Conservation (phyloP, 2,888 invertebrate genomes). For the Listrodromus nycthemerus region DNA sequence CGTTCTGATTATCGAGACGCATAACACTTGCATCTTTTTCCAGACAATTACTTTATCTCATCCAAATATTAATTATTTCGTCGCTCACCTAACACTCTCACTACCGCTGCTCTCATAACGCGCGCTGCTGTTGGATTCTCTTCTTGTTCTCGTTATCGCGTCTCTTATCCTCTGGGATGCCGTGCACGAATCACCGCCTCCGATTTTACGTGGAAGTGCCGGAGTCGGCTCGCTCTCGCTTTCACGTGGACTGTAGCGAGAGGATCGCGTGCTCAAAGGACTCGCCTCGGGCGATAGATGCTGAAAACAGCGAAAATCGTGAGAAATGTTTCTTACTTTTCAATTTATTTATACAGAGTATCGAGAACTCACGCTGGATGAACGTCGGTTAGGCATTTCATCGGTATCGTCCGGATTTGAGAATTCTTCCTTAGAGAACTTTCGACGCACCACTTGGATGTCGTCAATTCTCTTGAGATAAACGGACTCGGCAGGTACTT, state of each 20-base stretch:
- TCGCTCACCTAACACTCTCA: slow-evolving; percentile 80
- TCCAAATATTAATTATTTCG: neutral
- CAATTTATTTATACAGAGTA: neutral
- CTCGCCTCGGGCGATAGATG: slow-evolving; percentile 83
- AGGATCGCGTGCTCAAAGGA: slow-evolving; percentile 82
- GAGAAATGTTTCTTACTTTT: neutral
- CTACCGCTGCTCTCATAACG: slow-evolving; percentile 83
- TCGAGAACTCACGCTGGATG: slow-evolving; percentile 80
- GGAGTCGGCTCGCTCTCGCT: slow-evolving; percentile 84
- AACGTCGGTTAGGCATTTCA: slow-evolving; percentile 80
- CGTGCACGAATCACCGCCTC: slow-evolving; percentile 78
- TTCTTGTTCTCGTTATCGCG: slow-evolving; percentile 82
- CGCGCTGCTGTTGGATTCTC: slow-evolving; percentile 82
- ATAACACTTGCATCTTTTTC: too few relatives aligned
- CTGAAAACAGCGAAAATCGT: slow-evolving; percentile 69
- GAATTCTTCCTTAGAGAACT: slow-evolving; percentile 81
- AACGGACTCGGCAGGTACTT: slow-evolving; percentile 34
- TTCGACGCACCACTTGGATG: slow-evolving; percentile 67
- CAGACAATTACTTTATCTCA: too few relatives aligned
- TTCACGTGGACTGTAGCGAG: slow-evolving; percentile 82
- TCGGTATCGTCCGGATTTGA: slow-evolving; percentile 82
- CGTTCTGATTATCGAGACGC: too few relatives aligned
- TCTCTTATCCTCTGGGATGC: slow-evolving; percentile 83
- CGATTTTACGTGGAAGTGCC: slow-evolving; percentile 80
- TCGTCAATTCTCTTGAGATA: slow-evolving; percentile 57